phyloP scores from a whole-genome alignment of 64 coral and sea anemone species.

The Dendronephthya gigantea region DNA sequence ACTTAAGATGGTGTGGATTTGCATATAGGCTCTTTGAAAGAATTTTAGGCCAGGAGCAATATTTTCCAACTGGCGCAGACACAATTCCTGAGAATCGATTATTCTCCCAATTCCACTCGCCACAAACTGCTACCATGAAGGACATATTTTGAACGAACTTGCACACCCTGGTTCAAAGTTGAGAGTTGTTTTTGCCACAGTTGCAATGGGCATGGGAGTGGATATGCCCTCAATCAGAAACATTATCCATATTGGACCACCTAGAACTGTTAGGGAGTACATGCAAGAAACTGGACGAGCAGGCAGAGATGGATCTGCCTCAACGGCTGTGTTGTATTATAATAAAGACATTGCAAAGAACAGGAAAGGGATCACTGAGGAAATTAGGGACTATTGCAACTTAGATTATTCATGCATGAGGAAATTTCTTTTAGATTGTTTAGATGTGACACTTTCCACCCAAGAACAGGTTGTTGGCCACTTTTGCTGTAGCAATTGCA shows the following conservation, averaged over 20 bases:
- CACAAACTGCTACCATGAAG: conserved; percentile 34
- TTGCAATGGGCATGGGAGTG: conserved; percentile 38
- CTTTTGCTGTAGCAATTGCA: conserved; percentile 12
- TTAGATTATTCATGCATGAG: background rate
- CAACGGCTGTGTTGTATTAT: background rate
- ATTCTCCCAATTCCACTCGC: too few species aligned
- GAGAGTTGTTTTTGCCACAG: conserved; percentile 36
- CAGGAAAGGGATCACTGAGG: background rate
- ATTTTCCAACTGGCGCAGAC: background rate
- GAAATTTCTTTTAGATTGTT: background rate
- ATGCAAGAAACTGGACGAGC: conserved; percentile 43
- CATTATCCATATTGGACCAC: conserved; percentile 41
- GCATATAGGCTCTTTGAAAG: conserved; percentile 14
- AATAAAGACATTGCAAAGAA: background rate
- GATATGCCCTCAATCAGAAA: conserved; percentile 24
- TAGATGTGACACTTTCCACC: background rate
- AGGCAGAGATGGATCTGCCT: background rate
- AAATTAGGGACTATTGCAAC: background rate
- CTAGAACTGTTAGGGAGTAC: conserved; percentile 9
- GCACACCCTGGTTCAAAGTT: background rate
- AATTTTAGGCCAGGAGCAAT: conserved; percentile 16
- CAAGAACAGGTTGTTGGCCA: background rate
- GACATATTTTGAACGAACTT: background rate
- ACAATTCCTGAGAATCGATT: conserved; percentile 19
- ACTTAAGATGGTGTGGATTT: conserved; percentile 24